A percentile compares a stretch with the other conserved stretches of the same genome.
Evolutionary conservation across 2,888 invertebrate species (phyloP).

Genomic region (Tortricodes alternella): DNA sequence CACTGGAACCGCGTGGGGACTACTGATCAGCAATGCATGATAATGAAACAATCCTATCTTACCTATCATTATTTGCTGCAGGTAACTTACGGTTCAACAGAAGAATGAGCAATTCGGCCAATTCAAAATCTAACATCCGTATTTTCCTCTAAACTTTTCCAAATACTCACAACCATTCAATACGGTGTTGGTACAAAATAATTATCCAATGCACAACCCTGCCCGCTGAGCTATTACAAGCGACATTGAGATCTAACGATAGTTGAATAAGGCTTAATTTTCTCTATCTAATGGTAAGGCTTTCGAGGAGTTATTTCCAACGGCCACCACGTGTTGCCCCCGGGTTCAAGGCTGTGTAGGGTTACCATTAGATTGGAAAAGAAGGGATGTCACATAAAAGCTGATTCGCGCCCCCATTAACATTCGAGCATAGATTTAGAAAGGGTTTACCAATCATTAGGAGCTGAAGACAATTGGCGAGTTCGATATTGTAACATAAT

Average conservation of each 20-base stretch:
- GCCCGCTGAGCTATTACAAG: conserved; percentile 38
- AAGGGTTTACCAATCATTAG: no score
- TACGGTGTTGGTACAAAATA: conserved; percentile 3
- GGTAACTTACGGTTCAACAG: no score
- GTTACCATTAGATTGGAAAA: conserved; percentile 36
- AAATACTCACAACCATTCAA: background rate
- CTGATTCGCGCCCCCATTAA: no score
- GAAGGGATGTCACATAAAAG: no score
- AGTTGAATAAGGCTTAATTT: conserved; percentile 54
- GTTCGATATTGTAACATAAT: no score
- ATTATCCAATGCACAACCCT: conserved; percentile 33
- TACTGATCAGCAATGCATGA: no score
- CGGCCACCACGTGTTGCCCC: conserved; percentile 67
- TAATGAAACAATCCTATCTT: no score
- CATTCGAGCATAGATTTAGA: no score
- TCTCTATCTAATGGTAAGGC: conserved; percentile 44
- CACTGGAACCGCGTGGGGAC: no score
- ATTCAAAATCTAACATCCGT: background rate
- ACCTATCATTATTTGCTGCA: no score
- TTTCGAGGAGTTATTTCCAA: conserved; percentile 52
- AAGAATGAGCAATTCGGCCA: no score
- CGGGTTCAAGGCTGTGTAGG: conserved; percentile 67
- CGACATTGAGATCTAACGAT: conserved; percentile 50
- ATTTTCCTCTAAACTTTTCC: background rate
- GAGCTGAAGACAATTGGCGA: no score